Percentiles rank a stretch among this genome's conserved stretches.
Evolutionary conservation across 2,888 invertebrate species (phyloP).

Genomic region (Copidosoma aretas): DNA sequence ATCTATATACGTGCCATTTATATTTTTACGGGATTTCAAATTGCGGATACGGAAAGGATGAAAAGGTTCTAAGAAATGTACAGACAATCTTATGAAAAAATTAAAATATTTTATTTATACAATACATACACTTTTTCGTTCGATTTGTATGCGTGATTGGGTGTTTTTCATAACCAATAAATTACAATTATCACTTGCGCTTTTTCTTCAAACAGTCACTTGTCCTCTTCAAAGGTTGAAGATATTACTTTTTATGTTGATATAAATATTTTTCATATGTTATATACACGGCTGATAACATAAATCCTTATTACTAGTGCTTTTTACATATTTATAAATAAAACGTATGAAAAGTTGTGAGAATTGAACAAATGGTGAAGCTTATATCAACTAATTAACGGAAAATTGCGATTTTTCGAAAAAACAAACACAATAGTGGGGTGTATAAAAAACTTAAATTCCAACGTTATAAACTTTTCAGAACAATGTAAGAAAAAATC

Average conservation of each 20-base stretch:
- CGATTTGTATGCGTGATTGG: slow-evolving; percentile 30
- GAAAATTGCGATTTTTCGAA: slow-evolving; percentile 17
- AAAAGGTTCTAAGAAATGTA: slow-evolving; percentile 13
- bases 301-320: slow-evolving; percentile 21
- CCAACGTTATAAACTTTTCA: slow-evolving; percentile 20
- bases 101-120: slow-evolving; percentile 35
- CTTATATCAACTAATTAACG: slow-evolving; percentile 11
- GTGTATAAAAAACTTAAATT: slow-evolving; percentile 21
- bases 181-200: slow-evolving; percentile 24
- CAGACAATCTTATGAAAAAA: slow-evolving; percentile 25
- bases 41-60: not conserved
- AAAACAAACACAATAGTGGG: slow-evolving; percentile 1
- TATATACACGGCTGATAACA: slow-evolving; percentile 37
- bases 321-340: slow-evolving; percentile 37
- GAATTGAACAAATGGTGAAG: slow-evolving; percentile 12
- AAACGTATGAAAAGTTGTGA: slow-evolving; percentile 22
- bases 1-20: not conserved
- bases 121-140: slow-evolving; percentile 32
- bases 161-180: slow-evolving; percentile 19
- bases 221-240: slow-evolving; percentile 27
- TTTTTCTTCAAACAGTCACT: slow-evolving; percentile 8
- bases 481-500: slow-evolving; percentile 19
- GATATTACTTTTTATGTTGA: slow-evolving; percentile 16
- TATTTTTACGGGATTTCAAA: too few species aligned
- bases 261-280: slow-evolving; percentile 10